A percentile compares a stretch with the other conserved stretches of the same genome.
phyloP scores from a whole-genome alignment of 2,888 invertebrate species.

The Metopia argyrocephala region DNA sequence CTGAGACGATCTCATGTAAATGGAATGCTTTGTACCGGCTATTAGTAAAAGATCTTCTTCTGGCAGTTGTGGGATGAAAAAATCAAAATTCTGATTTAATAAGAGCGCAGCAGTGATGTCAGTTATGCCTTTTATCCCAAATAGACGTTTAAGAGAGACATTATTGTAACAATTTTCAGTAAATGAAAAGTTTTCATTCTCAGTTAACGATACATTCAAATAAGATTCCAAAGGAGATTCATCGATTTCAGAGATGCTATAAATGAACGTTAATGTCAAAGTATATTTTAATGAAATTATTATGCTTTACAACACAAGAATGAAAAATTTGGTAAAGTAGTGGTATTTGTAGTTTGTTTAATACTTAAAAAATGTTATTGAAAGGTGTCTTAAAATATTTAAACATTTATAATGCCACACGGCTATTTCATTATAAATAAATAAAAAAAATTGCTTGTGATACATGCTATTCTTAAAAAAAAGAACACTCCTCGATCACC shows the following conservation, averaged over 20 bases:
- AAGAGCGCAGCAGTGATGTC: conserved; percentile 66
- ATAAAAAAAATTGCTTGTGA: no score
- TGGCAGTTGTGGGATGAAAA: background rate
- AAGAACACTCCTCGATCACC: no score
- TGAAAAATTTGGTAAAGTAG: no score
- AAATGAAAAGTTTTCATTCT: conserved; percentile 70
- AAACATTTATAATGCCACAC: no score
- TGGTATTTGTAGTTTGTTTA: no score
- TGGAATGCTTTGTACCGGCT: conserved; percentile 66
- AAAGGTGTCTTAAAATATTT: no score
- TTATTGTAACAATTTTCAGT: conserved; percentile 71
- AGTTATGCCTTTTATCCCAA: conserved; percentile 65
- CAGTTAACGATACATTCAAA: conserved; percentile 71
- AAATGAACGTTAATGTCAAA: no score
- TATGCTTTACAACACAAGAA: no score
- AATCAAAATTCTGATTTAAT: conserved; percentile 54
- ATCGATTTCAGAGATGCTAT: conserved; percentile 73
- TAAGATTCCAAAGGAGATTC: conserved; percentile 70
- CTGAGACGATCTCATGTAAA: conserved; percentile 67
- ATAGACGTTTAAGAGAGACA: conserved; percentile 69
- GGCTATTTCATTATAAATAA: no score
- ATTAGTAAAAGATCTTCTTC: conserved; percentile 62
- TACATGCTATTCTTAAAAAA: no score
- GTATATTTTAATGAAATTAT: no score
- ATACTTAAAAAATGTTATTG: no score